phyloP scores from a whole-genome alignment of 2,797 vertebrate species.

The Chaetophractus vellerosus region DNA sequence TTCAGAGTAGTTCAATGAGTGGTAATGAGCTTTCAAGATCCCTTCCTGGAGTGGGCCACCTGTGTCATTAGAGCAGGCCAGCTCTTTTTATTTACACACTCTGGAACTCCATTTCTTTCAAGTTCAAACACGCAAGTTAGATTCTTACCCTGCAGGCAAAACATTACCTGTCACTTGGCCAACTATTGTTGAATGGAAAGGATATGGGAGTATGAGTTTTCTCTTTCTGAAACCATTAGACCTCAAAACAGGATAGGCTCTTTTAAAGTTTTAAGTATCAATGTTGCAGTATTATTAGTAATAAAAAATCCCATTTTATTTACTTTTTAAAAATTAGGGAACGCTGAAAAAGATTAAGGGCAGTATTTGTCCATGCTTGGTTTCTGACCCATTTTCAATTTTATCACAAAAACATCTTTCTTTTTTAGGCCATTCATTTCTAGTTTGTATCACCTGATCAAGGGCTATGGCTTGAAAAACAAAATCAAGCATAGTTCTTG shows the following conservation, averaged over 20 bases:
- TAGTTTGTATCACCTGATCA: background rate
- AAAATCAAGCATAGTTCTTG: background rate
- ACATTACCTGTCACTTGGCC: background rate
- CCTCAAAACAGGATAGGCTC: background rate
- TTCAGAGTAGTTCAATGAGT: background rate
- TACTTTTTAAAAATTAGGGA: conserved; percentile 48
- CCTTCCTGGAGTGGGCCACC: background rate
- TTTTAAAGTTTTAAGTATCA: background rate
- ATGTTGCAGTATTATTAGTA: background rate
- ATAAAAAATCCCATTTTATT: background rate
- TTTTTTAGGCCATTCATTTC: background rate
- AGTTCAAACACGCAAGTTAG: background rate
- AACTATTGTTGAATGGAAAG: background rate
- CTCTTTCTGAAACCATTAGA: background rate
- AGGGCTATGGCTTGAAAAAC: background rate
- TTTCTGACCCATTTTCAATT: background rate
- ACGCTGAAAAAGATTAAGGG: background rate
- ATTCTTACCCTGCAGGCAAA: background rate
- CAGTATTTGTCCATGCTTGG: background rate
- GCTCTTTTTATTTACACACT: background rate
- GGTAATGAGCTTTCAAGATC: background rate
- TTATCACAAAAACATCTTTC: background rate
- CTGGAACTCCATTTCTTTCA: background rate
- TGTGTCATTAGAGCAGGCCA: background rate
- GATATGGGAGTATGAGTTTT: background rate